Evolutionary conservation across 2,113 vertebrate genomes (phyloP), one percentile per base, ranked within the genome.

Genomic region (Gyps fulvus): DNA sequence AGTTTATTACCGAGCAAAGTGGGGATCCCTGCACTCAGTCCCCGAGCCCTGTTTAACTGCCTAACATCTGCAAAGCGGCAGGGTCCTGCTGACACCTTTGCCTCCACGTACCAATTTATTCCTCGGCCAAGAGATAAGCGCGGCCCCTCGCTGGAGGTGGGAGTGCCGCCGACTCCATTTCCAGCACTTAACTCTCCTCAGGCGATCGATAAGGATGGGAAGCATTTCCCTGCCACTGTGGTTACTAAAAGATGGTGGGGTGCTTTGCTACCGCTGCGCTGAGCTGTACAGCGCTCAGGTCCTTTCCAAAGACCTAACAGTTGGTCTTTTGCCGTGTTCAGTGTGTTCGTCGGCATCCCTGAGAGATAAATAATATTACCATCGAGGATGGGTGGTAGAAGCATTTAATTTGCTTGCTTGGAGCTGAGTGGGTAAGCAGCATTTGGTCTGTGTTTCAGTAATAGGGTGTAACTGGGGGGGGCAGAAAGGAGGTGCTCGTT

Each of bases 101-200:
- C 62, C 40, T 65, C 15, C 78, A n/a, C 5, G 6, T 4, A 32
- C 29, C 58, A 11, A 6, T 73, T 55, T 21, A 77, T 7, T 42
- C 52, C 83, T n/a, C 0, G 0, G 31, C 29, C 47, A 12, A 22
- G 69, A 77, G 57, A 45, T 52, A 45, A 59, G 38, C 2, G 0
- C 0, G 2, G 34, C 54, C 54, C 55, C 63, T 36, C 17, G 6
- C 67, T 13, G 61, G 55, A 11, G 73, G 57, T 7, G 9, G 62
- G 14, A 55, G 40, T 2, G 3, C 21, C 0, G 2, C 47, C 2
- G 3, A 4, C 58, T 83, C 43, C 42, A 31, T 19, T 32, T 22
- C 92, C 87, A 89, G 63, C 77, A 57, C 92, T 81, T 26, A 34
- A 19, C 72, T 73, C 49, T 36, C 81, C 77, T 15, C 0, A 0